Conservation (phyloP, 1,140 invertebrate genomes). For the Heliconius hewitsoni region DNA sequence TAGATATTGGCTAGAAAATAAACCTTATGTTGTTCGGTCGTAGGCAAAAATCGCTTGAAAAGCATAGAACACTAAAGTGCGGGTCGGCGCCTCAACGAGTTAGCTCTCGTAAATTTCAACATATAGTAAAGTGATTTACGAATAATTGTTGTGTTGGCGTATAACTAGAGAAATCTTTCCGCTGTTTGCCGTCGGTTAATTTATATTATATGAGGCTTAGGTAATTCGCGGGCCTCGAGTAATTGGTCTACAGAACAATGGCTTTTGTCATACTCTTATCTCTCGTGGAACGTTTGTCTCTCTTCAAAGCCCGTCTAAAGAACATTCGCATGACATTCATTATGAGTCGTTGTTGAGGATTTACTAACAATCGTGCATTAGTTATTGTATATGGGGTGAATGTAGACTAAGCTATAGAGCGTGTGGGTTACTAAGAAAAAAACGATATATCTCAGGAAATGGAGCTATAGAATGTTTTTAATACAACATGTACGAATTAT, state of each 20-base stretch:
- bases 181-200: slow-evolving; percentile 80
- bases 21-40: slow-evolving; percentile 56
- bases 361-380: slow-evolving; percentile 32
- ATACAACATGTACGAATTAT: neutral
- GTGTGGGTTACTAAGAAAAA: neutral
- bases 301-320: slow-evolving; percentile 64
- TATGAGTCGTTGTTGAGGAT: slow-evolving; percentile 27
- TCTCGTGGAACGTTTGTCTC: slow-evolving; percentile 71
- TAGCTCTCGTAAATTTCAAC: slow-evolving; percentile 80
- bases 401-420: neutral
- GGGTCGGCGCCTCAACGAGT: slow-evolving; percentile 56
- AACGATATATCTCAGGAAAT: neutral
- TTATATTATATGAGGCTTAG: slow-evolving; percentile 81
- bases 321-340: slow-evolving; percentile 66
- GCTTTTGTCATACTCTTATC: slow-evolving; percentile 81
- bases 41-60: slow-evolving; percentile 60
- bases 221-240: slow-evolving; percentile 79
- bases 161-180: slow-evolving; percentile 82
- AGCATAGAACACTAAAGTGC: slow-evolving; percentile 47
- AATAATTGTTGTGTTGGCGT: slow-evolving; percentile 81
- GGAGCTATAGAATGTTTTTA: neutral
- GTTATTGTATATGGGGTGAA: neutral
- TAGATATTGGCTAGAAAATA: slow-evolving; percentile 48
- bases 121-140: slow-evolving; percentile 82
- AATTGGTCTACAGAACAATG: slow-evolving; percentile 80